These are phyloP conservation scores for Drosophila yakuba DNA, from an alignment of 1,140 invertebrate genomes.

Conservation along the genomic window DNA sequence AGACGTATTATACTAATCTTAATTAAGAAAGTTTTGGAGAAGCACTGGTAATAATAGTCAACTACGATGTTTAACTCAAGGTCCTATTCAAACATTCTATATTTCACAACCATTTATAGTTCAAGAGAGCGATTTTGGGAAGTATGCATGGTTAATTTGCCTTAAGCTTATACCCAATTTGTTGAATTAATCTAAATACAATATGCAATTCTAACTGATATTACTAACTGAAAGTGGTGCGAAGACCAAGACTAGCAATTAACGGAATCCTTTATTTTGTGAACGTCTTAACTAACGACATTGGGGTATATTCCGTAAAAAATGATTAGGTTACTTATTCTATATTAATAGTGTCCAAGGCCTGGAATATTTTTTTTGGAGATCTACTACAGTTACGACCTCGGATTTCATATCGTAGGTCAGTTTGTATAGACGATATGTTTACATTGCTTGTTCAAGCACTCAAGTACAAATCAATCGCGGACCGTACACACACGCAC, in stretches of 20 bases:
- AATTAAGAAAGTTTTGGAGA: not conserved
- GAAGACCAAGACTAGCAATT: conserved; percentile 11
- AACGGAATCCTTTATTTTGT: conserved; percentile 4
- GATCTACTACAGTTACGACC: conserved; percentile 47
- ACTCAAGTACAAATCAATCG: conserved; percentile 2
- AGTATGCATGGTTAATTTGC: conserved; percentile 19
- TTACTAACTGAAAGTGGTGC: conserved; percentile 24
- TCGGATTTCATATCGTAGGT: conserved; percentile 47
- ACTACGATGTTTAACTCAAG: not conserved
- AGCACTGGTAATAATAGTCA: conserved; percentile 15
- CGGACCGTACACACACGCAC: conserved; percentile 35
- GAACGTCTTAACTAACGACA: not conserved
- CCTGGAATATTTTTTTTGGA: not conserved
- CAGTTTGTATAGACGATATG: conserved; percentile 37
- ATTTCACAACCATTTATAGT: conserved; percentile 80
- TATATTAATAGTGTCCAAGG: conserved; percentile 34
- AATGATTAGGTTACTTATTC: conserved; percentile 19
- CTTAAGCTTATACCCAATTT: conserved; percentile 4
- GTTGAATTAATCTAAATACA: not conserved
- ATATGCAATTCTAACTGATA: conserved; percentile 53
- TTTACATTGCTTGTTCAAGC: conserved; percentile 3
- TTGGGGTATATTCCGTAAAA: conserved; percentile 9
- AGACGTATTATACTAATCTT: conserved; percentile 12
- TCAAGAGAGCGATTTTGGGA: conserved; percentile 82
- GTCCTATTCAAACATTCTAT: conserved; percentile 18